phyloP scores from a whole-genome alignment of 2,113 vertebrate species.

The Ameiurus melas region DNA sequence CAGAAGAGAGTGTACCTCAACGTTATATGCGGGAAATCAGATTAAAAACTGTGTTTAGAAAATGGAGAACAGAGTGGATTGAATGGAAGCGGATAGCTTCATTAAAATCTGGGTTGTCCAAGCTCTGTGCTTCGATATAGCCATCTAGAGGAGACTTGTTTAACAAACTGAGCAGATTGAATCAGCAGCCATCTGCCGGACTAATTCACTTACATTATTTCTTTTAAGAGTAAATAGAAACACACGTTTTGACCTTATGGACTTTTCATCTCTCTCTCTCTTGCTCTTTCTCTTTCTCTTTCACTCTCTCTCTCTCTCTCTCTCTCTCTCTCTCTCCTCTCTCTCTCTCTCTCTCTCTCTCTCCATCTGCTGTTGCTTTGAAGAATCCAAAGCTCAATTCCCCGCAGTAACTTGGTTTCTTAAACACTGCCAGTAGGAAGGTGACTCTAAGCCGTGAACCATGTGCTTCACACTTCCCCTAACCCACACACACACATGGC shows the following conservation, averaged over 20 bases:
- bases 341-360: background rate
- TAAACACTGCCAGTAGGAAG: conserved; percentile 22
- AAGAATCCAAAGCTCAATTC: conserved; percentile 19
- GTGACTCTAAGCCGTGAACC: conserved; percentile 40
- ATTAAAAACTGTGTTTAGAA: background rate
- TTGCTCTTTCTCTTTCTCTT: background rate
- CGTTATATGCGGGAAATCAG: background rate
- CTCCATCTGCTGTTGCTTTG: conserved; percentile 36
- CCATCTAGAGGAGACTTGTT: conserved; percentile 35
- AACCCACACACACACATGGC: conserved; percentile 44
- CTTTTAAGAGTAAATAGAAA: conserved; percentile 41
- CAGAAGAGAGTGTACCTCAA: background rate
- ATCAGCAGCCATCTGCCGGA: conserved; percentile 43
- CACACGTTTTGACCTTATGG: conserved; percentile 34
- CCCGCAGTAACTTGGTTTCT: conserved; percentile 15
- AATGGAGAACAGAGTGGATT: conserved; percentile 11
- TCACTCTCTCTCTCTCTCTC: background rate
- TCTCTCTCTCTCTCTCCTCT: background rate
- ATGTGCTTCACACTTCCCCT: conserved; percentile 51
- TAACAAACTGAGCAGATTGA: conserved; percentile 41
- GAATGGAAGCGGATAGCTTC: conserved; percentile 17
- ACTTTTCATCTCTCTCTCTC: conserved; percentile 24
- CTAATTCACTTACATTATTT: conserved; percentile 46
- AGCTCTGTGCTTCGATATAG: background rate
- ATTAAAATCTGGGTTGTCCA: background rate